A percentile compares a stretch with the other conserved stretches of the same genome.
These are phyloP conservation scores for Phrixothrix hirtus DNA, from an alignment of 2,888 invertebrate species.

Conservation along the genomic window DNA sequence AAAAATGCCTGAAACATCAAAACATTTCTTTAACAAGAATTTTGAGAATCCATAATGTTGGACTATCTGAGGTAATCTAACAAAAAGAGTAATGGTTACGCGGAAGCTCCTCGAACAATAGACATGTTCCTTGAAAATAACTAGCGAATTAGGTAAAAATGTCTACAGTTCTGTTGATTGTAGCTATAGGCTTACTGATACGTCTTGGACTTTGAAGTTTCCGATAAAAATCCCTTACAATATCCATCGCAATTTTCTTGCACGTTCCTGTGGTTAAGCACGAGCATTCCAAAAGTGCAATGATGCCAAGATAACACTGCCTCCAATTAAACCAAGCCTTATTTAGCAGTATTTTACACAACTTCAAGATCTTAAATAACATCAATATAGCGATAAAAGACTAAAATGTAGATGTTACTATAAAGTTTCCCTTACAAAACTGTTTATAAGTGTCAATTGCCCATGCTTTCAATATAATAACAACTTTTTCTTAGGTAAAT, in stretches of 20 bases:
- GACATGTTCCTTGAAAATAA: slow-evolving; percentile 18
- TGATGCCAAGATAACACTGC: slow-evolving; percentile 38
- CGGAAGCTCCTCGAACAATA: slow-evolving; percentile 11
- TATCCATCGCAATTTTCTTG: slow-evolving; percentile 29
- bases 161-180: slow-evolving; percentile 11
- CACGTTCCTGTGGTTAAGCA: slow-evolving; percentile 30
- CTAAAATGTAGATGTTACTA: slow-evolving; percentile 21
- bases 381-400: slow-evolving; percentile 23
- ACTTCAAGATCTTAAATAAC: slow-evolving; percentile 23
- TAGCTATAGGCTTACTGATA: slow-evolving; percentile 10
- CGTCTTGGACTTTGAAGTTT: slow-evolving; percentile 22
- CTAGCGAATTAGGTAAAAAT: slow-evolving; percentile 11
- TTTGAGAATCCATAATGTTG: slow-evolving; percentile 1
- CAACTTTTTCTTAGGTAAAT: too few relatives aligned
- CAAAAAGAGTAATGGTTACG: slow-evolving; percentile 7
- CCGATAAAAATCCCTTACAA: slow-evolving; percentile 32
- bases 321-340: slow-evolving; percentile 40
- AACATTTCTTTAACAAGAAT: slow-evolving; percentile 14
- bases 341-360: slow-evolving; percentile 37
- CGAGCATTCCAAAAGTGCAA: slow-evolving; percentile 38
- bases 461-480: too few relatives aligned
- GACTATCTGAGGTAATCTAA: slow-evolving; percentile 11
- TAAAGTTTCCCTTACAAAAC: slow-evolving; percentile 11
- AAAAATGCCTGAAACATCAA: slow-evolving; percentile 23
- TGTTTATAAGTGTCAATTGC: too few relatives aligned